Base-by-base conservation (phyloP, 2,797 vertebrate species). In the Scarus forsteni region DNA sequence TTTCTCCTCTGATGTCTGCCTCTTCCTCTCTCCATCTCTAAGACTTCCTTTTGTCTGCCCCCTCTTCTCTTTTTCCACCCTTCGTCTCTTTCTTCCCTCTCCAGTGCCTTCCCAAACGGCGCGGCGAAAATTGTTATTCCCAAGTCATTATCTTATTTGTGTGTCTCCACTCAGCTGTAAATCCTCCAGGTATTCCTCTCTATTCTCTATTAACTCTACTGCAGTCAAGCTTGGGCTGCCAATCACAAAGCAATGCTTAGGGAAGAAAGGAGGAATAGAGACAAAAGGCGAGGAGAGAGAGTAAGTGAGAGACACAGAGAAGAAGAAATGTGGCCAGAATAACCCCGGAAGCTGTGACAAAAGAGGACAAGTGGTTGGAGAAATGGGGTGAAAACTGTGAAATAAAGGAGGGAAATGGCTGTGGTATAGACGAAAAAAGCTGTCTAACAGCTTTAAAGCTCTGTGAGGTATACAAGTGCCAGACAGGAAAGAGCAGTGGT, bases 81-180 rank as follows among this genome's bases (percentile, higher is more conserved):
- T 77, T 54, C 16, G n/a, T 66, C 51, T 71, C 73, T 53, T 16
- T 56, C 53, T 66, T 75, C 77, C 73, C 79, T 81, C 75, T 75
- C 59, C 67, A 50, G 42, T 66, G 71, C 74, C 64, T 87, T 83
- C 71, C 80, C 72, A 85, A 85, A 88, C 60, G 53, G 78, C 68
- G 82, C 75, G 42, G 80, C 62, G 50, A 13, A 81, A 91, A 92
- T 90, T 89, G 88, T 92, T 92, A 92, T 92, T 92, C 88, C 85
- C 88, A 81, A 88, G 86, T 92, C 89, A 91, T 92, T 91, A 91
- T 93, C 92, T 90, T 92, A 93, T 94, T 93, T 92, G 91, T 91
- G 83, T 75, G 88, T 92, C 89, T 94, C 90, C 89, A 87, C 83
- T 89, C 90, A 85, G 89, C 87, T 92, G 90, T 90, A 91, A 93